Evolutionary conservation across 1,140 invertebrate genomes (phyloP).

Genomic region (Ceratoteleas bidentatus): DNA sequence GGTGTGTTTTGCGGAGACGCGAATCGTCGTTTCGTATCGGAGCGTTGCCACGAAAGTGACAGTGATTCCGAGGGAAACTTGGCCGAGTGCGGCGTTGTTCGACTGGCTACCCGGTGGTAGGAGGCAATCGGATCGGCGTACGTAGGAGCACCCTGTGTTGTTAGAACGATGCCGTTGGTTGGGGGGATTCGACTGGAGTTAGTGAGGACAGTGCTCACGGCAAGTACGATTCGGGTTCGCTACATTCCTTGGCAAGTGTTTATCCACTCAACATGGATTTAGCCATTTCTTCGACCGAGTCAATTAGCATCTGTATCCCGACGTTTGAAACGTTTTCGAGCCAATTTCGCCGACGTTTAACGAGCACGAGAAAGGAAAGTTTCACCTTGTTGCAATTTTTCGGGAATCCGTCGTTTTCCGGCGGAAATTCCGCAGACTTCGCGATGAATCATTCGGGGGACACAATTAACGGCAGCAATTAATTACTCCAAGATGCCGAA

Average conservation of each 20-base stretch:
- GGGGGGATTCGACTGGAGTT: not conserved
- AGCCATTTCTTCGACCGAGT: too few species aligned
- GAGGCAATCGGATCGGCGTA: constrained; percentile 60
- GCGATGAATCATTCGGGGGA: not conserved
- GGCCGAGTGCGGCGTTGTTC: constrained; percentile 28
- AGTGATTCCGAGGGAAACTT: constrained; percentile 76
- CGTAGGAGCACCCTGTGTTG: constrained; percentile 27
- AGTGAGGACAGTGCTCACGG: not conserved
- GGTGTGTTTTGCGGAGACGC: constrained; percentile 9
- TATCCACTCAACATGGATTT: too few species aligned
- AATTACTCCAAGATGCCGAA: constrained; percentile 12
- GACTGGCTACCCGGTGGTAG: constrained; percentile 66
- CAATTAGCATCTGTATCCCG: too few species aligned
- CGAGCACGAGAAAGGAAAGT: too few species aligned
- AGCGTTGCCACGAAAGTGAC: constrained; percentile 78
- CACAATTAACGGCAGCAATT: not conserved
- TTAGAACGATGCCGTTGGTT: not conserved
- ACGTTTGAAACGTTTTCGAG: too few species aligned
- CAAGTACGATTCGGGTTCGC: not conserved
- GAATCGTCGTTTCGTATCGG: constrained; percentile 71
- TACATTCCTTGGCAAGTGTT: too few species aligned
- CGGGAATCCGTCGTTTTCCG: too few species aligned
- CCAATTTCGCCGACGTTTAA: too few species aligned
- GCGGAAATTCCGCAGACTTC: too few species aligned
- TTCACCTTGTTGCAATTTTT: too few species aligned